These are phyloP conservation scores for Fragum sueziense DNA, from an alignment of 2,888 invertebrate species.

Conservation along the genomic window DNA sequence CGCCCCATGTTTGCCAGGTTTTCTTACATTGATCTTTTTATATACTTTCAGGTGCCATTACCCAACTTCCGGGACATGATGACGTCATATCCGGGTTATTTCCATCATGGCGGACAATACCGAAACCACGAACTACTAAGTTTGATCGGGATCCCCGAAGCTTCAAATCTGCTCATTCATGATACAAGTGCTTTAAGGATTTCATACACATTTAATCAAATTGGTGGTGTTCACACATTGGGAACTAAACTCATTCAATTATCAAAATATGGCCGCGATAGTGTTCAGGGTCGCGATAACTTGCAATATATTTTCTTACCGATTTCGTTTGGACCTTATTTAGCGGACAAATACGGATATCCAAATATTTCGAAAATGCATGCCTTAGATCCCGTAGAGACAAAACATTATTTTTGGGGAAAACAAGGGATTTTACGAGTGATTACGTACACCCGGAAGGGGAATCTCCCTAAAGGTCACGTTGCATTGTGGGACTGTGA, in stretches of 20 bases:
- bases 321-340: constrained; percentile 79
- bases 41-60: constrained; percentile 72
- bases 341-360: constrained; percentile 80
- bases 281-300: constrained; percentile 72
- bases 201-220: constrained; percentile 76
- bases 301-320: constrained; percentile 79
- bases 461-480: constrained; percentile 77
- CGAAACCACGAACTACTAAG: constrained; percentile 73
- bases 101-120: constrained; percentile 74
- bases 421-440: constrained; percentile 79
- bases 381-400: constrained; percentile 69
- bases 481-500: constrained; percentile 81
- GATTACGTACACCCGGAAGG: constrained; percentile 76
- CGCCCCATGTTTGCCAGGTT: too few relatives aligned
- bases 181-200: constrained; percentile 80
- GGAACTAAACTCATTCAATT: constrained; percentile 74
- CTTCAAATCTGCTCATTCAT: constrained; percentile 69
- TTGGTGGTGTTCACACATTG: constrained; percentile 77
- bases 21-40: not conserved
- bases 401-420: constrained; percentile 76
- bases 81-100: constrained; percentile 78
- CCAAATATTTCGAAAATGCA: constrained; percentile 76
- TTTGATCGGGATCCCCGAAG: constrained; percentile 65
- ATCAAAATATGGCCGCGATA: constrained; percentile 77
- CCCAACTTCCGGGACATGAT: constrained; percentile 75